These are phyloP conservation scores for Philaethria dido DNA, from an alignment of 2,888 invertebrate species.

Conservation along the genomic window DNA sequence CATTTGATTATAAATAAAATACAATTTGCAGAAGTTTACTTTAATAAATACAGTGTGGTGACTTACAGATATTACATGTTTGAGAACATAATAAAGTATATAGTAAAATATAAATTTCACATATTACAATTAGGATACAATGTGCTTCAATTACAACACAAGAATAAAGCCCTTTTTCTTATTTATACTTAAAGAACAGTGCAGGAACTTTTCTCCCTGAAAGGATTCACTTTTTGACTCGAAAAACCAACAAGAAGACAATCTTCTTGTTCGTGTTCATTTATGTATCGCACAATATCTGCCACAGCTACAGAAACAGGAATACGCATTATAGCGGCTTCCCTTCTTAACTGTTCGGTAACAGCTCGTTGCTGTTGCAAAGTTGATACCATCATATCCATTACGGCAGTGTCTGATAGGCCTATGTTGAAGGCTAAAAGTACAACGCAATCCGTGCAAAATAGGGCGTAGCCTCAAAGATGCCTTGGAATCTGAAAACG, in stretches of 20 bases:
- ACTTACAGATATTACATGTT: conserved; percentile 11
- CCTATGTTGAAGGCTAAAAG: conserved; percentile 88
- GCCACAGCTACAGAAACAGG: conserved; percentile 95
- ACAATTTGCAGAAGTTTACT: conserved; percentile 3
- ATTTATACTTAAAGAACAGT: conserved; percentile 87
- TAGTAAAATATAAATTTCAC: conserved; percentile 17
- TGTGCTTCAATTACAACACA: conserved; percentile 30
- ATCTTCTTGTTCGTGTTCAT: conserved; percentile 96
- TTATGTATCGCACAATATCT: conserved; percentile 95
- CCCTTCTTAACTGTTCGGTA: conserved; percentile 96
- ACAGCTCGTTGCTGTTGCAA: conserved; percentile 97
- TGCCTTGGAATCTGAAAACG: conserved; percentile 38
- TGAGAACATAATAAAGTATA: conserved; percentile 15
- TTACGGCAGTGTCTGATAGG: conserved; percentile 94
- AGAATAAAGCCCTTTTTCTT: conserved; percentile 28
- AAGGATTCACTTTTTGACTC: conserved; percentile 97
- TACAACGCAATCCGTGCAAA: conserved; percentile 62
- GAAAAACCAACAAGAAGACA: conserved; percentile 96
- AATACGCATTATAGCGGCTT: conserved; percentile 94
- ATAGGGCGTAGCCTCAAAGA: conserved; percentile 73
- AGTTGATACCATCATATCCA: conserved; percentile 97
- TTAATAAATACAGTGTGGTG: conserved; percentile 19
- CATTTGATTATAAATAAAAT: conserved; percentile 12
- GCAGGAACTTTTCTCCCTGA: conserved; percentile 96
- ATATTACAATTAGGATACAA: conserved; percentile 12